A percentile compares a stretch with the other conserved stretches of the same genome.
phyloP scores from a whole-genome alignment of 1,140 invertebrate genomes.

The Chironomus tepperi region DNA sequence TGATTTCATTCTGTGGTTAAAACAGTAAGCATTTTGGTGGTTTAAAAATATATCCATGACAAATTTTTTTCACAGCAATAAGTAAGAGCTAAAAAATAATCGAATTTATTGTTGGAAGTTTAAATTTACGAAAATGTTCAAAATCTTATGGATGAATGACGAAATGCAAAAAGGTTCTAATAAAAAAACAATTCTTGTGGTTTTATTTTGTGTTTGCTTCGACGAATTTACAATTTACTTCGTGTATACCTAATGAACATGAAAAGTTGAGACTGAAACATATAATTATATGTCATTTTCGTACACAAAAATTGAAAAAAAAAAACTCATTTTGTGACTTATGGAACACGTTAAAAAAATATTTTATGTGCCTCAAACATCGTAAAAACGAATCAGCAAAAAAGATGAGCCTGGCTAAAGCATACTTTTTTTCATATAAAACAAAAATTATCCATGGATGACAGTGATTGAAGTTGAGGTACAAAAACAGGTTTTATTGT shows the following conservation, averaged over 20 bases:
- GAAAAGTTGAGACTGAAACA: not conserved
- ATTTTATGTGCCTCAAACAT: not conserved
- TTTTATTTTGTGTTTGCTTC: too few species aligned
- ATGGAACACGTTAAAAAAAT: not conserved
- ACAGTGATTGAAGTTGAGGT: conserved; percentile 12
- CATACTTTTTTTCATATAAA: not conserved
- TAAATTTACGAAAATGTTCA: too few species aligned
- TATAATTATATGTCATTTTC: conserved; percentile 14
- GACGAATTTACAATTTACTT: not conserved
- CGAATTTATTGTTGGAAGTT: not conserved
- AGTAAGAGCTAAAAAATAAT: not conserved
- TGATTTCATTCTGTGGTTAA: not conserved
- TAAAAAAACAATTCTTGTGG: too few species aligned
- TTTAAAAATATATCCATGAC: not conserved
- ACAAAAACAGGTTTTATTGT: not conserved
- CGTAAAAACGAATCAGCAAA: too few species aligned
- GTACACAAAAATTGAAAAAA: not conserved
- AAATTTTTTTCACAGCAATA: not conserved
- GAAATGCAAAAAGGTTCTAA: too few species aligned
- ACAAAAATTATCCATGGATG: conserved; percentile 9
- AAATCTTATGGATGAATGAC: too few species aligned
- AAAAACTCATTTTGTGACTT: conserved; percentile 8
- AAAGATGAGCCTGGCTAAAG: too few species aligned
- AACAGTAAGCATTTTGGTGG: not conserved
- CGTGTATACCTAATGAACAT: not conserved